Evolutionary conservation across 1,140 invertebrate species (phyloP), one percentile per base, ranked within the genome.

Genomic region (Physella acuta): DNA sequence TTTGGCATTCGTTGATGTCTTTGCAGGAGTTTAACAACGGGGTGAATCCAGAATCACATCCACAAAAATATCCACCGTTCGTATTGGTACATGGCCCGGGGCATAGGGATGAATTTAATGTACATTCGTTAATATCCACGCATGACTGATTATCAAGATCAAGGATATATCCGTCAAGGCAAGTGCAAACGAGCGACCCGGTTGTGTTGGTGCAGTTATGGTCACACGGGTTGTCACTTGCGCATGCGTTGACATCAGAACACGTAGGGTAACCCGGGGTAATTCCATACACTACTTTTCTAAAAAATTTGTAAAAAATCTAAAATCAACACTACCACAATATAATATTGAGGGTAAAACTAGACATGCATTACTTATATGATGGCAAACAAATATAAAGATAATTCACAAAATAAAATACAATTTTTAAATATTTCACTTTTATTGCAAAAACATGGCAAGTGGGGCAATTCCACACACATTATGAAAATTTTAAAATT

Each of bases 1-100:
- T 61, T 3, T 17, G 14, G 24, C 59, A 61, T 26, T 61, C 59
- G 28, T 61, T 26, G 39, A 61, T 24, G 33, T 77, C 75, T 55
- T 63, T 24, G 44, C 62, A 64, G 49, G 28, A 53, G 1, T 61
- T 56, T 5, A 8, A 8, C 20, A 28, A 49, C 28, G 52, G 16
- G 24, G 61, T 58, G 61, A 68, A 76, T 0, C 75, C 75, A 26
- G 52, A 11, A 36, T 26, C 36, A 63, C 75, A 76, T 1, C 34
- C 24, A 44, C 75, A 76, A 1, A 31, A 16, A 64, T 61, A 76
- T 49, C 65, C 68, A 1, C 75, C 75, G 14, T 59, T 36, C 3
- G 70, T 71, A 62, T 76, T 74, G n/a, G 8, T 68, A 67, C 75
- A 76, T 11, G 34, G 64, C n/a, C 68, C 59, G 20, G 33, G 20